Evolutionary conservation across 2,797 vertebrate genomes (phyloP), one percentile per base, ranked within the genome.

Genomic region (Rhyacichthys aspro): DNA sequence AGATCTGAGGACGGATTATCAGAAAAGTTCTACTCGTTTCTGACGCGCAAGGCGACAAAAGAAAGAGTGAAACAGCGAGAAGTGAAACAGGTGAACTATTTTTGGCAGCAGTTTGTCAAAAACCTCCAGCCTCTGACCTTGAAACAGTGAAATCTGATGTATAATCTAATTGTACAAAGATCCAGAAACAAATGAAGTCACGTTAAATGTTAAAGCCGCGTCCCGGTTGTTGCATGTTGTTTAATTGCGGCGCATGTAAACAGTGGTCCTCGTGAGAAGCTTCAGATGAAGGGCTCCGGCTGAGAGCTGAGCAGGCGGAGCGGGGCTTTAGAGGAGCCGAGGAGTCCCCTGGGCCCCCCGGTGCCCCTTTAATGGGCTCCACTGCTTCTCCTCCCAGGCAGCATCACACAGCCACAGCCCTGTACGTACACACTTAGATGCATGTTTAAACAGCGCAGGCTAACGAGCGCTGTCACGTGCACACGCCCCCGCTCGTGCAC

Each of bases 351-450:
- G 17, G 61, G 60, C 88, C 86, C 87, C 87, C 72, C 68, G 87
- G 79, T 63, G 60, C 75, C 43, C 55, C 19, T 60, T 83, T 89
- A 89, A 91, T 89, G 82, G 90, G 86, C 84, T 83, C 81, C 71
- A 82, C 79, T 69, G 69, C 81, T 70, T 81, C 80, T 76, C 78
- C 76, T 81, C 59, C 71, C 75, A 65, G 48, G 83, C 76, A 62
- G 76, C 83, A 84, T 84, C 82, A 79, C 82, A 78, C 63, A n/a
- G n/a, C n/a, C n/a, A n/a, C n/a, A 52, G 66, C 38, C 57, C 0
- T 42, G 67, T 47, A 58, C 46, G 11, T 48, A 57, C 15, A 17
- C 67, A 70, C 41, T 41, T 8, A 44, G 11, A 42, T 74, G 72
- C 77, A 74, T 70, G 72, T 68, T 79, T 74, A 59, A 64, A 82